Evolutionary conservation across 1,140 invertebrate genomes (phyloP).

Genomic region (Heliconius himera): DNA sequence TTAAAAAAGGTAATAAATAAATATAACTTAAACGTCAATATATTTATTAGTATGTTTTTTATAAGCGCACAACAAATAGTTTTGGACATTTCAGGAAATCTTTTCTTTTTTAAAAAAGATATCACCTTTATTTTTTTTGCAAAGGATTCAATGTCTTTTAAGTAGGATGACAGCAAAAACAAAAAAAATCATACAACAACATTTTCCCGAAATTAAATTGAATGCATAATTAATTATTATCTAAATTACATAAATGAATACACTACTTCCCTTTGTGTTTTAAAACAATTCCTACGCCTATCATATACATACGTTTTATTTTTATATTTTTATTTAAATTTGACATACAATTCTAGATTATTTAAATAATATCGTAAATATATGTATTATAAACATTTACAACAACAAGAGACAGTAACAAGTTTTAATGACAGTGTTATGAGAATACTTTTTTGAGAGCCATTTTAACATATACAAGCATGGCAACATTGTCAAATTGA

Average conservation of each 20-base stretch:
- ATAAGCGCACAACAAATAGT: neutral
- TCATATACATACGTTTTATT: constrained; percentile 49
- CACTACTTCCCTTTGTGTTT: constrained; percentile 16
- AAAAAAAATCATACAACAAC: neutral
- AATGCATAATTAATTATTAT: neutral
- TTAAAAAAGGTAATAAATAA: neutral
- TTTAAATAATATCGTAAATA: constrained; percentile 66
- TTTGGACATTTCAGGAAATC: neutral
- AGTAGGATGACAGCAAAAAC: neutral
- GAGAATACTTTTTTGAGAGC: neutral
- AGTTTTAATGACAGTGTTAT: constrained; percentile 33
- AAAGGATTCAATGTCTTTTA: neutral
- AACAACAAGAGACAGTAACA: constrained; percentile 73
- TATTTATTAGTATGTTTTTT: neutral
- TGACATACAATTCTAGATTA: constrained; percentile 66
- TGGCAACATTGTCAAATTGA: neutral
- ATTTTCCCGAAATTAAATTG: neutral
- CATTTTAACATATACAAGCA: neutral
- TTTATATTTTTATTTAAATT: constrained; percentile 48
- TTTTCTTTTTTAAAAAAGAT: neutral
- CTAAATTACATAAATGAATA: constrained; percentile 11
- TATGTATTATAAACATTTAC: constrained; percentile 73
- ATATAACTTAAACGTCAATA: neutral
- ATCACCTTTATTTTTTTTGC: neutral
- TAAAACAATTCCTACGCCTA: constrained; percentile 38